phyloP scores from a whole-genome alignment of 1,140 invertebrate genomes.

The Neelides sp. region DNA sequence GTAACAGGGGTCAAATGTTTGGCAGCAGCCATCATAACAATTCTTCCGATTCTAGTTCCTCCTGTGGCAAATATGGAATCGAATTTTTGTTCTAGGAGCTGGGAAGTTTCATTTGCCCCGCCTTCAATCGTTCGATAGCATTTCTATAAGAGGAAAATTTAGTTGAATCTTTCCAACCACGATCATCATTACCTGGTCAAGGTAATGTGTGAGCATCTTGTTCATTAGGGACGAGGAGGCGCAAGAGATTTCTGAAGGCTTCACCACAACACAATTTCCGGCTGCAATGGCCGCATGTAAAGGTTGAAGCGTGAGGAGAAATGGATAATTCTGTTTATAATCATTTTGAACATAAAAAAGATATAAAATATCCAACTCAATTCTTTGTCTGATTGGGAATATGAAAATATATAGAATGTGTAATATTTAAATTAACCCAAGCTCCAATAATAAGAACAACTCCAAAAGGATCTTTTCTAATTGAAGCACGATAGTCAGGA shows the following conservation, averaged over 20 bases:
- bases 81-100: conserved; percentile 45
- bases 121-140: conserved; percentile 44
- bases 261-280: conserved; percentile 48
- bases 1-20: conserved; percentile 51
- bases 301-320: conserved; percentile 45
- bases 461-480: conserved; percentile 28
- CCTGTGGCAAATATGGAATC: conserved; percentile 55
- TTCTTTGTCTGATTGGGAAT: background rate
- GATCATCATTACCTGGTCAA: conserved; percentile 40
- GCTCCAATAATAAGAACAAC: conserved; percentile 47
- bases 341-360: background rate
- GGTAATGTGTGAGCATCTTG: conserved; percentile 44
- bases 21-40: conserved; percentile 46
- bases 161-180: background rate
- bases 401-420: background rate
- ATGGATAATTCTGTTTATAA: conserved; percentile 47
- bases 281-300: conserved; percentile 43
- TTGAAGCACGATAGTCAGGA: conserved; percentile 5
- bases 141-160: conserved; percentile 34
- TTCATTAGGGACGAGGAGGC: conserved; percentile 39
- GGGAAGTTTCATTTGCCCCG: conserved; percentile 42
- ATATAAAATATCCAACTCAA: background rate
- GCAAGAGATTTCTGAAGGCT: conserved; percentile 49
- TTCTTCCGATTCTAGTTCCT: conserved; percentile 42
- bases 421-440: too few relatives aligned